These are phyloP conservation scores for Montipora efflorescens DNA, from an alignment of 64 coral and sea anemone species.

Conservation along the genomic window DNA sequence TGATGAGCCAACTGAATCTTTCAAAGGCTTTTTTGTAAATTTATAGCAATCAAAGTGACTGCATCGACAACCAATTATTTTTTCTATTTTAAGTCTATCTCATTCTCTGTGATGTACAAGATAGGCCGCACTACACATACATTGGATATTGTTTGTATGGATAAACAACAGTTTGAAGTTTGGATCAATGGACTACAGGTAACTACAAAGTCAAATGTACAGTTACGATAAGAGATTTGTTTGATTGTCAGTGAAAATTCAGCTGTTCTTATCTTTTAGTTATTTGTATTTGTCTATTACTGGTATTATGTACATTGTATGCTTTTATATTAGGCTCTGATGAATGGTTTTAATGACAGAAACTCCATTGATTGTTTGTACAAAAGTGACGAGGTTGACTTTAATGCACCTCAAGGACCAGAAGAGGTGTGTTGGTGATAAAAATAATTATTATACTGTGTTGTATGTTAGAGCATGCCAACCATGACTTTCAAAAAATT, in stretches of 20 bases:
- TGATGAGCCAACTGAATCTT: too few relatives aligned
- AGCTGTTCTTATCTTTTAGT: neutral
- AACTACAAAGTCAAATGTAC: neutral
- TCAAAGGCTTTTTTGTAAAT: too few relatives aligned
- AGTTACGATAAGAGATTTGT: neutral
- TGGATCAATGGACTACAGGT: conserved; percentile 88
- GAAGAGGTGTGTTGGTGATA: neutral
- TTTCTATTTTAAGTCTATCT: conserved; percentile 71
- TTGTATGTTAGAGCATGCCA: too few relatives aligned
- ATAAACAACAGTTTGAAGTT: conserved; percentile 75
- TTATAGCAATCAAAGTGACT: neutral
- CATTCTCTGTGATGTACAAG: conserved; percentile 87
- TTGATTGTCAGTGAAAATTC: neutral
- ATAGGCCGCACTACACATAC: conserved; percentile 57
- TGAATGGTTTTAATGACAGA: conserved; percentile 77
- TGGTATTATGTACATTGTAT: neutral
- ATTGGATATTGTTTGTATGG: conserved; percentile 84
- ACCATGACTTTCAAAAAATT: too few relatives aligned
- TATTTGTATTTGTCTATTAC: neutral
- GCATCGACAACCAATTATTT: neutral
- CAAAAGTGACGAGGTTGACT: conserved; percentile 62
- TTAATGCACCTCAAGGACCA: conserved; percentile 42
- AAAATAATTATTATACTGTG: too few relatives aligned
- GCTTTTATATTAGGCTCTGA: conserved; percentile 62
- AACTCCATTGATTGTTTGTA: conserved; percentile 61